These are phyloP conservation scores for Periophthalmodon schlosseri DNA, from an alignment of 2,113 vertebrate species.

Conservation along the genomic window DNA sequence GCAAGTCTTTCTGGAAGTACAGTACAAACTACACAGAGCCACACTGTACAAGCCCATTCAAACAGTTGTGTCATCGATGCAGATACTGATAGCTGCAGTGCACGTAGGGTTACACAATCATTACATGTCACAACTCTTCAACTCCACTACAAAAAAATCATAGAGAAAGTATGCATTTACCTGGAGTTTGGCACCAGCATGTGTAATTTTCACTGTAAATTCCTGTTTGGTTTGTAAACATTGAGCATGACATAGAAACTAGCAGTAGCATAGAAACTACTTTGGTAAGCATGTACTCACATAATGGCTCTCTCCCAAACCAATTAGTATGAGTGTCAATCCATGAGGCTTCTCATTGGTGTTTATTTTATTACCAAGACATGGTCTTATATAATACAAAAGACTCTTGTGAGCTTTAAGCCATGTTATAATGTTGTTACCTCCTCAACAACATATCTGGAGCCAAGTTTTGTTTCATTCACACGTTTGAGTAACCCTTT, in stretches of 20 bases:
- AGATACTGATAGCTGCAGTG: background rate
- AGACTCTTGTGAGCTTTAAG: no score
- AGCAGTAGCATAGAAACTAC: background rate
- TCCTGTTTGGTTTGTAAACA: background rate
- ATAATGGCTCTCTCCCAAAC: constrained; percentile 11
- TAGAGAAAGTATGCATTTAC: background rate
- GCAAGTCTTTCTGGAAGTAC: background rate
- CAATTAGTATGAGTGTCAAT: constrained; percentile 24
- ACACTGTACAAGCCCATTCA: background rate
- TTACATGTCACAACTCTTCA: background rate
- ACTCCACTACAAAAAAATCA: background rate
- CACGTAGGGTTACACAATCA: background rate
- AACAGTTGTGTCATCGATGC: background rate
- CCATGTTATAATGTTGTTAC: no score
- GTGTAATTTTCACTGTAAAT: constrained; percentile 2
- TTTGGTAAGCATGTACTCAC: background rate
- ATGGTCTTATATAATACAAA: no score
- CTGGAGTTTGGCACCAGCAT: constrained; percentile 1
- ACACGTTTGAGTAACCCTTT: no score
- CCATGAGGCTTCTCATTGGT: constrained; percentile 3
- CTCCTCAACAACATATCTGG: no score
- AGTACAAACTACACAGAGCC: background rate
- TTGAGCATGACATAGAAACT: constrained; percentile 15
- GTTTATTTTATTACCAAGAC: background rate
- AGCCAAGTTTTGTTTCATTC: no score